phyloP scores from a whole-genome alignment of 2,888 invertebrate genomes.

The Heliconius hortense region DNA sequence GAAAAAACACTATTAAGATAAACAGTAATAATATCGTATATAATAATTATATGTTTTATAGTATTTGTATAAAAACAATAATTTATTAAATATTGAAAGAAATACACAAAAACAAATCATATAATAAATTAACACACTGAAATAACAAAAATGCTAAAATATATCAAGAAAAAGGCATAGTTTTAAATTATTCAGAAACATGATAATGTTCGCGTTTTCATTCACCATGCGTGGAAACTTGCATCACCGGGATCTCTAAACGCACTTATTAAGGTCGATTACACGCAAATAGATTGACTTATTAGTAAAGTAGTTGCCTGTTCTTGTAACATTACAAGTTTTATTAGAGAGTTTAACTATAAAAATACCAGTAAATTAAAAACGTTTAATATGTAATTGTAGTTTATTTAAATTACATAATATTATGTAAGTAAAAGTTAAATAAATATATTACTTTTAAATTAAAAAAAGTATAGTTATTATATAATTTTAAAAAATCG shows the following conservation, averaged over 20 bases:
- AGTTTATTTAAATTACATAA: neutral
- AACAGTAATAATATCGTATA: neutral
- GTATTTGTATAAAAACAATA: too few relatives aligned
- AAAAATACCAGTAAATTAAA: neutral
- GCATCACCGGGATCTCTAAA: slow-evolving; percentile 36
- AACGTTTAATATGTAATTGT: neutral
- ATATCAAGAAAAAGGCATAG: neutral
- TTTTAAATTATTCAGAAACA: slow-evolving; percentile 25
- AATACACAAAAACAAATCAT: too few relatives aligned
- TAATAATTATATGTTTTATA: neutral
- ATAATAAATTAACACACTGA: too few relatives aligned
- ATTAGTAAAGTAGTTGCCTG: slow-evolving; percentile 26
- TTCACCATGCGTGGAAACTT: slow-evolving; percentile 33
- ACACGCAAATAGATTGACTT: slow-evolving; percentile 38
- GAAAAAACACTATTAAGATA: neutral
- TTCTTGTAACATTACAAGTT: neutral
- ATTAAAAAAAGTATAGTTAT: too few relatives aligned
- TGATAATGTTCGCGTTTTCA: slow-evolving; percentile 32
- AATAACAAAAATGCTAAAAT: too few relatives aligned
- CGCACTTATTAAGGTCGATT: slow-evolving; percentile 34
- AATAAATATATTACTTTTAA: too few relatives aligned
- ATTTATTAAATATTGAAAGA: too few relatives aligned
- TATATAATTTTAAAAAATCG: neutral
- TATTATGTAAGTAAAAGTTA: neutral
- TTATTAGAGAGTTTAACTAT: slow-evolving; percentile 12